Base-by-base conservation (phyloP, 1,140 invertebrate genomes). In the Pantala flavescens region DNA sequence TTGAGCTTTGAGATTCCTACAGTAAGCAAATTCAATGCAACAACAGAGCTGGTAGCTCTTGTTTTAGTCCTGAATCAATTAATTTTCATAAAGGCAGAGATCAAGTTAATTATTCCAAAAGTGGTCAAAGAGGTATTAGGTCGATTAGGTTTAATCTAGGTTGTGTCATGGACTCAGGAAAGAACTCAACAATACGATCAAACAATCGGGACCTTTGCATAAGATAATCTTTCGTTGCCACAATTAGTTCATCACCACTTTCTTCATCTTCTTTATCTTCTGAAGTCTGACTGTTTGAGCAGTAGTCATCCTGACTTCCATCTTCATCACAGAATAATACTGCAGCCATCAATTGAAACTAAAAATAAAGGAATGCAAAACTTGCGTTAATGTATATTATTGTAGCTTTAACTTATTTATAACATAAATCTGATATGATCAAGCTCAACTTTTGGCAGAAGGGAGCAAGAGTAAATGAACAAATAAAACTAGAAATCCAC, bases 141-240 rank as follows among this genome's bases (percentile, higher is more conserved):
- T 90, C 88, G 14, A 90, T 85, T 0, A 91, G 82, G 80, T 90
- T 90, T 24, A 84, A 84, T 75, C 87, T 87, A 0, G 90, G 90
- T 78, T 91, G 90, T 2, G 89, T 89, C 84, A 91, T 87, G 14
- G 85, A 82, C 74, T 89, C 88, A 3, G 90, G 89, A 79, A 91
- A 91, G 78, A 89, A 91, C 76, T 86, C 83, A 12, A 86, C 86
- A 16, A 92, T 79, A 75, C 87, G 83, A 76, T 91, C 88, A 80
- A 90, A 92, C 0, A 92, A 81, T 76, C 87, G 84, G 2, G 84
- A 87, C 76, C 89, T 80, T 71, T 84, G 49, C 14, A 63, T 63
- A 21, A 19, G 49, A 21, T 12, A 63, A 16, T 63, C 49, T 7
- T 21, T 63, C 3, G 49, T 63, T 19, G 49, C 81, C 16, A 82